Base-by-base conservation (phyloP, 2,888 invertebrate species). In the Heliconius aoede region DNA sequence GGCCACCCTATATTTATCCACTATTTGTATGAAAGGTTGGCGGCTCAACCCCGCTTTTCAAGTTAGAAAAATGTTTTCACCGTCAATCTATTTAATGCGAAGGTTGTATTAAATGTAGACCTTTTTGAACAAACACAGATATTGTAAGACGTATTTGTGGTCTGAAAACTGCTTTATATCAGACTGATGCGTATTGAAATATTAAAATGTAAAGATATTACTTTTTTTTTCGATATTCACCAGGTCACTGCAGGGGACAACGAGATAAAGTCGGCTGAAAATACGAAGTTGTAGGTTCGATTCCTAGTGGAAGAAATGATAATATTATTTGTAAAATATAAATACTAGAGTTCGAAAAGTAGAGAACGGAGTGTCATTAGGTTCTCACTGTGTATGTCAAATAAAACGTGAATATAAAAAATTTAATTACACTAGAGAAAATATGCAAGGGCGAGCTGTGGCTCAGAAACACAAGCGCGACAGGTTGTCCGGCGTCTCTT, bases 41-140 rank as follows among this genome's bases (percentile, higher is more conserved):
- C 72, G 79, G 78, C 79, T 79, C 76, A 69, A 76, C 76, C 65
- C 72, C 75, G 77, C 77, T 74, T 81, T 79, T 78, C 76, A 75
- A 67, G 73, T 69, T 75, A 71, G 76, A 77, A 76, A 80, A 82
- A 81, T 80, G 72, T 78, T 82, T 80, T 76, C 80, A 79, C 77
- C 79, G 77, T 82, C 81, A 82, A 83, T 82, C 80, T 81, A 81
- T 81, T 81, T 80, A 81, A 81, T 82, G 78, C 72, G 76, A 78
- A 79, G 80, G 78, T 68, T 79, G 62, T 78, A 77, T 73, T 79
- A 79, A 81, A 81, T 72, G 79, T 79, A 77, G 76, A 68, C 68
- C 68, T 79, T 79, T 80, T 79, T 76, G 80, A 72, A 71, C 51
- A 74, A 69, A 79, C 76, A 77, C 74, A 76, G 74, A 79, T 78